A percentile compares a stretch with the other conserved stretches of the same genome.
Conservation (phyloP, 2,797 vertebrate species). For the Trachops cirrhosus region DNA sequence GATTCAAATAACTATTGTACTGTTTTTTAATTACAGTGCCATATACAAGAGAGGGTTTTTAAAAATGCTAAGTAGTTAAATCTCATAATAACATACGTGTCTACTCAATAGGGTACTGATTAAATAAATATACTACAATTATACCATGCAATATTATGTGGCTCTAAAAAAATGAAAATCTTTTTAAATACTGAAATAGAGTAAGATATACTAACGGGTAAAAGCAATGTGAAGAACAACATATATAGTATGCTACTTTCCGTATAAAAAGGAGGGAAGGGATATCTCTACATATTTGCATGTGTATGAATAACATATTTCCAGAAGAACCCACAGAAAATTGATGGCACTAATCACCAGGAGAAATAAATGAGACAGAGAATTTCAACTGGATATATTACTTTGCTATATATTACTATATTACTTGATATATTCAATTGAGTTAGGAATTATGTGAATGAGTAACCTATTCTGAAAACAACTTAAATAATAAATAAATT, state of each 20-base stretch:
- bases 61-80: not conserved
- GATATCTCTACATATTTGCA: not conserved
- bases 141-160: not conserved
- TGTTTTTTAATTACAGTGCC: not conserved
- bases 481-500: constrained; percentile 34
- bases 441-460: not conserved
- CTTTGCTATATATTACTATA: not conserved
- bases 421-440: not conserved
- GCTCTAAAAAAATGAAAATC: not conserved
- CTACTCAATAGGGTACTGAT: not conserved
- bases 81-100: not conserved
- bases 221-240: not conserved
- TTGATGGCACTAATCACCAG: not conserved
- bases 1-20: not conserved
- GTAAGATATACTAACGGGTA: not conserved
- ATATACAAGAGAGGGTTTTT: not conserved
- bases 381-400: not conserved
- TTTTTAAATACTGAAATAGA: not conserved
- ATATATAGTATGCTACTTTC: not conserved
- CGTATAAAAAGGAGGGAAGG: not conserved
- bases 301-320: not conserved
- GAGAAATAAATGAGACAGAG: not conserved
- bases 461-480: not conserved
- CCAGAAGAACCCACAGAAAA: not conserved
- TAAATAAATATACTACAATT: not conserved